These are phyloP conservation scores for Pygocentrus nattereri DNA, from an alignment of 2,797 vertebrate genomes.

Conservation along the genomic window DNA sequence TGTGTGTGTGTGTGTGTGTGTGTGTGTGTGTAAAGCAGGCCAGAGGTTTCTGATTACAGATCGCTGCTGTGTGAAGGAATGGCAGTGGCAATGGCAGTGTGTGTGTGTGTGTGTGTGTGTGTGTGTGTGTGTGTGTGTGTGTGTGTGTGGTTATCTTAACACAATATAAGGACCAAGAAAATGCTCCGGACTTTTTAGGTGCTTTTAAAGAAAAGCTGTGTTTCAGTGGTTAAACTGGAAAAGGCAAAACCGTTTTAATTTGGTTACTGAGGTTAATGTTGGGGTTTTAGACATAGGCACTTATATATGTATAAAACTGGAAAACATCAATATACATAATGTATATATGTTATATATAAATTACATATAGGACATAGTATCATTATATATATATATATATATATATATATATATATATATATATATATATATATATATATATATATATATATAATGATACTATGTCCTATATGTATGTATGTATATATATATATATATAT, in stretches of 20 bases:
- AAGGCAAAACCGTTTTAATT: neutral
- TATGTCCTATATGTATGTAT: no score
- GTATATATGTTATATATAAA: no score
- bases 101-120: slow-evolving; percentile 32
- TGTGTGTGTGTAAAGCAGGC: slow-evolving; percentile 56
- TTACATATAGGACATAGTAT: no score
- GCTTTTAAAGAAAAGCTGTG: neutral
- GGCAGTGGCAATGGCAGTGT: slow-evolving; percentile 40
- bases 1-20: slow-evolving; percentile 26
- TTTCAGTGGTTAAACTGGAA: neutral
- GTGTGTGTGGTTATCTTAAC: slow-evolving; percentile 19
- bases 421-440: no score
- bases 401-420: no score
- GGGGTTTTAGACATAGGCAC: neutral
- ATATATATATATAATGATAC: no score
- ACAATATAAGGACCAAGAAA: neutral
- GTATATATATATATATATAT: no score
- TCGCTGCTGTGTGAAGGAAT: slow-evolving; percentile 70
- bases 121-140: slow-evolving; percentile 24
- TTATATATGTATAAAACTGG: no score
- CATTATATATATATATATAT: no score
- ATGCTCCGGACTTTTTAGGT: neutral
- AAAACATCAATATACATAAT: no score
- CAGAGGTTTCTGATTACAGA: slow-evolving; percentile 69
- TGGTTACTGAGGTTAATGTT: neutral